Conservation (phyloP, 2,888 invertebrate species). For the Atethmia centrago region DNA sequence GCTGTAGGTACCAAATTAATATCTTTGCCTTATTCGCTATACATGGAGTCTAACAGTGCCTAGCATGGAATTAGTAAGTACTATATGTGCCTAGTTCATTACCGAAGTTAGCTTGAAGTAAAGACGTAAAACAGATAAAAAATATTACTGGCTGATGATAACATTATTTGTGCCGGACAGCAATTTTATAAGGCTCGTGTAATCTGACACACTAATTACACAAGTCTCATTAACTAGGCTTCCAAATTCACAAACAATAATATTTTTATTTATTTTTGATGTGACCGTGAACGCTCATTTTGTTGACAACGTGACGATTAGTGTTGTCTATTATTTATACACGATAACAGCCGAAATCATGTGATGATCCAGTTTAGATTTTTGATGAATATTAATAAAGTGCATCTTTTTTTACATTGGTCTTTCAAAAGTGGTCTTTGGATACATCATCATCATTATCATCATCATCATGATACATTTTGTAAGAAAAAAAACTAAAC, state of each 20-base stretch:
- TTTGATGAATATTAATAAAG: not conserved
- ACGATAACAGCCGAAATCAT: not conserved
- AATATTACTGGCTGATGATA: not conserved
- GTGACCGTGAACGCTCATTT: constrained; percentile 44
- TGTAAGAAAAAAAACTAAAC: not conserved
- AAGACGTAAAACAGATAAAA: not conserved
- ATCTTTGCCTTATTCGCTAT: not conserved
- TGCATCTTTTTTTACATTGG: not conserved
- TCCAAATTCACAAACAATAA: constrained; percentile 4
- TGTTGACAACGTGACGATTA: constrained; percentile 46
- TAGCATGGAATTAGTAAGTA: not conserved
- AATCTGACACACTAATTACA: constrained; percentile 9
- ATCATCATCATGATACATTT: too few species aligned
- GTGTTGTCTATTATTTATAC: constrained; percentile 15
- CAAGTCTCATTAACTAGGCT: not conserved
- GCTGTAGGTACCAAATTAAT: not conserved
- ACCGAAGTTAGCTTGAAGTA: not conserved
- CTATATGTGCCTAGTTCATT: not conserved
- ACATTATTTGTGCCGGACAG: not conserved
- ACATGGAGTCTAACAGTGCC: too few species aligned
- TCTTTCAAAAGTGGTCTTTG: not conserved
- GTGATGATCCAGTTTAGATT: not conserved
- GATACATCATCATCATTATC: too few species aligned
- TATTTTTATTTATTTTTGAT: constrained; percentile 33
- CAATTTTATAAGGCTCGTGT: constrained; percentile 16